Conservation (phyloP, 2,113 vertebrate genomes). For the Anolis carolinensis region DNA sequence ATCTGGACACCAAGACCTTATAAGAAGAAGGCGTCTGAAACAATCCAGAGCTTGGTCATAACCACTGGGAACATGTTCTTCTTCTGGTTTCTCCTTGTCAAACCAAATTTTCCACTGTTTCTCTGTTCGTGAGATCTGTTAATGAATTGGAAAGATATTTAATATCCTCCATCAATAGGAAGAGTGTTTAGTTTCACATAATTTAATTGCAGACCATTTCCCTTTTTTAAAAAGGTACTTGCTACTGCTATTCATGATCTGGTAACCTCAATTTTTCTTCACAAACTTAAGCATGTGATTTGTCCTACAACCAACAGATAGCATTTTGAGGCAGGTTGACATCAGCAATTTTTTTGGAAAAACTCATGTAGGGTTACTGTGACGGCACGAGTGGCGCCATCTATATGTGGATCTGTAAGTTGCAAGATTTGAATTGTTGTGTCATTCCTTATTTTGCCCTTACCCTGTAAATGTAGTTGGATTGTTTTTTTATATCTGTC, state of each 20-base stretch:
- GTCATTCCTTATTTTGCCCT: too few species aligned
- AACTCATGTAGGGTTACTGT: background rate
- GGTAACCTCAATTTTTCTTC: too few species aligned
- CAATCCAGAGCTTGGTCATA: slow-evolving; percentile 89
- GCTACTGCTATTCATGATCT: too few species aligned
- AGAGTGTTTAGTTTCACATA: background rate
- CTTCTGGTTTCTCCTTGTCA: slow-evolving; percentile 94
- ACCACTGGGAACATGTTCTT: slow-evolving; percentile 86
- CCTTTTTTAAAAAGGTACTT: too few species aligned
- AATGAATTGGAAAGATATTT: slow-evolving; percentile 35
- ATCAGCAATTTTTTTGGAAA: background rate
- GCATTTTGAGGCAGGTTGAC: background rate
- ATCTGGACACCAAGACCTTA: slow-evolving; percentile 96
- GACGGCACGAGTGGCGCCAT: too few species aligned
- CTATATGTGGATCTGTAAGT: too few species aligned
- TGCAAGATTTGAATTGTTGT: too few species aligned
- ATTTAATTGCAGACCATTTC: background rate
- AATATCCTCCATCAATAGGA: background rate
- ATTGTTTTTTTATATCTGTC: too few species aligned
- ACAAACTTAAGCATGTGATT: too few species aligned
- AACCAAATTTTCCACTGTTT: slow-evolving; percentile 96
- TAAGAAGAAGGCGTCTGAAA: slow-evolving; percentile 90
- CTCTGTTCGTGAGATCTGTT: slow-evolving; percentile 88
- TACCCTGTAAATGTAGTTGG: too few species aligned
- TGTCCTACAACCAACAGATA: background rate